Evolutionary conservation across 2,113 vertebrate species (phyloP), one percentile per base, ranked within the genome.

Genomic region (Ranitomeya imitator): DNA sequence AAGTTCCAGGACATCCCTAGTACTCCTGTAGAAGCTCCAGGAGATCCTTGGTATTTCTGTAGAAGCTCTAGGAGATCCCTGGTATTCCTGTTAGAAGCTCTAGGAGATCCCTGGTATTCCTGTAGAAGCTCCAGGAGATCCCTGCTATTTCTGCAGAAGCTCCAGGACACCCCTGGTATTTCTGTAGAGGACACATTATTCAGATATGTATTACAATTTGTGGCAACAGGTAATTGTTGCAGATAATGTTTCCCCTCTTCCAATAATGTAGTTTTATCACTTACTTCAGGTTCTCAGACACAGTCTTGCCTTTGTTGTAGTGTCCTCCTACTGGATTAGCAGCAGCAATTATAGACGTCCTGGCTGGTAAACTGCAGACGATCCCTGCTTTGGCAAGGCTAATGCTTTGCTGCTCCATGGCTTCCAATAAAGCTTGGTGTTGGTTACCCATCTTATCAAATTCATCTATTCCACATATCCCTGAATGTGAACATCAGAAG

Each of bases 351-450:
- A 99, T 97, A 0, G 98, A 98, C 0, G 98, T 97, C 79, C 98
- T 95, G 87, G 98, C 98, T 55, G 98, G 98, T 85, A 99, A 95
- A 51, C 96, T 97, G 91, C 97, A 99, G 55, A 99, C 97, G 63
- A 99, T 96, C 7, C 98, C 98, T 86, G 98, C 98, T 90, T 99
- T 99, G 6, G 98, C 98, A 90, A 99, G 95, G 89, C 98, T 99
- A 90, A 99, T 99, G 79, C 96, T 97, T 90, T 99, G 98, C 93
- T 99, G 98, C 83, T 99, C 98, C 98, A 99, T 99, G 82, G 98
- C 98, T 92, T 99, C 98, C 54, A 99, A 63, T 89, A 99, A 93
- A 79, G 98, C 98, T 93, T 99, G 98, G 90, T 99, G 97, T 85
- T 99, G 98, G 91, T 90, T 96, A 10, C 97, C 97, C 96, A 99